Evolutionary conservation across 2,888 invertebrate genomes (phyloP).

Genomic region (Byasa hedistus): DNA sequence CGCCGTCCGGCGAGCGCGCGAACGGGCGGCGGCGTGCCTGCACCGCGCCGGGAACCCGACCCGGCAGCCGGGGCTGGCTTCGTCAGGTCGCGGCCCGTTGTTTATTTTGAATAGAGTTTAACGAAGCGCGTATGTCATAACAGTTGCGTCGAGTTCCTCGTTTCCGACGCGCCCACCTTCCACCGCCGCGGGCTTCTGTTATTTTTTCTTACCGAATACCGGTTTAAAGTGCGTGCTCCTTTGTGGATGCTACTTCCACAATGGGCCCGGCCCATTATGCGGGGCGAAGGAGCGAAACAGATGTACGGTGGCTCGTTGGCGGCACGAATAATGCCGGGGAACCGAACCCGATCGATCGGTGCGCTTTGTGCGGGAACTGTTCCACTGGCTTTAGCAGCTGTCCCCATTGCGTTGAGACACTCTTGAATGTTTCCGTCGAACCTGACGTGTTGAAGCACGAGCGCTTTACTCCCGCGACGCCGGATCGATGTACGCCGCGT

Average conservation of each 20-base stretch:
- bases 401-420: conserved; percentile 15
- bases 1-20: no score
- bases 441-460: not conserved
- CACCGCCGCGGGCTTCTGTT: conserved; percentile 61
- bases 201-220: conserved; percentile 73
- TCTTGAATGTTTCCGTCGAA: conserved; percentile 10
- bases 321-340: conserved; percentile 73
- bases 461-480: not conserved
- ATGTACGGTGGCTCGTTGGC: conserved; percentile 69
- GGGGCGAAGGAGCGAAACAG: conserved; percentile 76
- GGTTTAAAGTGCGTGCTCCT: conserved; percentile 70
- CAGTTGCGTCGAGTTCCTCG: conserved; percentile 74
- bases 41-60: conserved; percentile 33
- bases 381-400: conserved; percentile 49
- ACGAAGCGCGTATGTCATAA: conserved; percentile 75
- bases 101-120: conserved; percentile 70
- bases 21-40: conserved; percentile 29
- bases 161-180: conserved; percentile 74
- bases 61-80: conserved; percentile 45
- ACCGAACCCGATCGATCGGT: conserved; percentile 65
- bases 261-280: conserved; percentile 75
- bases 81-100: conserved; percentile 52
- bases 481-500: not conserved
- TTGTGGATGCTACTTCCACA: conserved; percentile 73
- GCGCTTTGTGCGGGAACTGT: conserved; percentile 59